These are phyloP conservation scores for Eidolon helvum DNA, from an alignment of 2,113 vertebrate species.

Conservation along the genomic window DNA sequence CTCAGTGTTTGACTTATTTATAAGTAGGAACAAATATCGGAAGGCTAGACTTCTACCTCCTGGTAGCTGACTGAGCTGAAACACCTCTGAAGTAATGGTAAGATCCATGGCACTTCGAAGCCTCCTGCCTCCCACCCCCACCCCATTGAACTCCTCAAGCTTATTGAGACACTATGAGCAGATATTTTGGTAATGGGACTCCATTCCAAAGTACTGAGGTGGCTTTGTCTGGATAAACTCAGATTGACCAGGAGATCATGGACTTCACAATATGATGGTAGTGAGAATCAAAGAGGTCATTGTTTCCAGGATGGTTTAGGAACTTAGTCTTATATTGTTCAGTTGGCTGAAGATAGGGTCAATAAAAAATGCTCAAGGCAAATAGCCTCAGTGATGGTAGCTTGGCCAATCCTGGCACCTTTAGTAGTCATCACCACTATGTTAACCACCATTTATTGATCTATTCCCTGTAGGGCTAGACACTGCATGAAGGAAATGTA, in stretches of 20 bases:
- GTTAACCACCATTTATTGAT: neutral
- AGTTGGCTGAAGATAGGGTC: neutral
- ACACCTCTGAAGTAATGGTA: neutral
- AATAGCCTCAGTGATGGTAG: neutral
- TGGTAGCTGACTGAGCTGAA: neutral
- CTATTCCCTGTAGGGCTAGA: neutral
- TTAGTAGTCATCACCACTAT: neutral
- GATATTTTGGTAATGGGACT: neutral
- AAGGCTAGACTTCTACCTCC: neutral
- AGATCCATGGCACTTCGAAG: neutral
- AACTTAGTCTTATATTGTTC: neutral
- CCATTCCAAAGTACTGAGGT: neutral
- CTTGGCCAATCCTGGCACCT: neutral
- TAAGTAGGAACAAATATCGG: neutral
- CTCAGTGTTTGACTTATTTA: neutral
- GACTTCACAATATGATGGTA: neutral
- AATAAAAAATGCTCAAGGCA: neutral
- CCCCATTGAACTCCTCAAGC: neutral
- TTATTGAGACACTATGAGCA: accelerated
- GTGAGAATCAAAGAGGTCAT: neutral
- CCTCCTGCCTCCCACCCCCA: neutral
- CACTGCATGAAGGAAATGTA: neutral
- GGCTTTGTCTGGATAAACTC: neutral
- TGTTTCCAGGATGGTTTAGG: neutral
- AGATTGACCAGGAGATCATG: neutral